Base-by-base conservation (phyloP, 2,797 vertebrate species). In the Chrysolophus pictus region DNA sequence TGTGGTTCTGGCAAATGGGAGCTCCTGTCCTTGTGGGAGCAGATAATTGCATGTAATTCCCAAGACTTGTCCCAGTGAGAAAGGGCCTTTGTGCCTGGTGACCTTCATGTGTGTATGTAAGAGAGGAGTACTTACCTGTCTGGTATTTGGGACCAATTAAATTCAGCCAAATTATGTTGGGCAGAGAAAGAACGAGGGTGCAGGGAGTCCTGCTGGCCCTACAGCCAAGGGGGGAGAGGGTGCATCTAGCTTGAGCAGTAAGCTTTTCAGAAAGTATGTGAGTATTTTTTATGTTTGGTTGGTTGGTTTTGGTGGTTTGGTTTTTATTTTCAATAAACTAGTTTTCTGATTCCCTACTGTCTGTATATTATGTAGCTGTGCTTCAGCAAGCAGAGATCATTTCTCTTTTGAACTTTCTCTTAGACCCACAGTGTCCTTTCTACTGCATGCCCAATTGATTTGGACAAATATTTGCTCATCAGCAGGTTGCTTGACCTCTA, bases 261-360 rank as follows among this genome's bases (percentile, higher is more conserved):
- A 95, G n/a, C 39, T 55, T 85, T 31, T n/a, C 13, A 42, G 70
- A 75, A 93, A 87, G 44, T 74, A 15, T 39, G 62, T 72, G 75
- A 41, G 65, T 33, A 46, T 70, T 75, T 35, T 59, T 42, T 42
- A 58, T 58, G 62, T 21, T 29, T 37, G 47, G 19, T 68, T 29
- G 26, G 28, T 56, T 56, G 55, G 55, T 19, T 56, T 59, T 59
- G n/a, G 65, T 35, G 44, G 24, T 21, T 81, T 60, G 60, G 7
- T 0, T 80, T 93, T 42, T 42, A 64, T 39, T 93, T 89, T 80
- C 53, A 96, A 96, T 95, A 95, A 96, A 94, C 6, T 37, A 16
- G 12, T 85, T 94, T 91, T 93, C 68, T 75, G 44, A 89, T 88
- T 89, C 0, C 2, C 35, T 75, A 85, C 83, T 93, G 76, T 89